Evolutionary conservation across 2,888 invertebrate species (phyloP).

Genomic region (Ochropleura plecta): DNA sequence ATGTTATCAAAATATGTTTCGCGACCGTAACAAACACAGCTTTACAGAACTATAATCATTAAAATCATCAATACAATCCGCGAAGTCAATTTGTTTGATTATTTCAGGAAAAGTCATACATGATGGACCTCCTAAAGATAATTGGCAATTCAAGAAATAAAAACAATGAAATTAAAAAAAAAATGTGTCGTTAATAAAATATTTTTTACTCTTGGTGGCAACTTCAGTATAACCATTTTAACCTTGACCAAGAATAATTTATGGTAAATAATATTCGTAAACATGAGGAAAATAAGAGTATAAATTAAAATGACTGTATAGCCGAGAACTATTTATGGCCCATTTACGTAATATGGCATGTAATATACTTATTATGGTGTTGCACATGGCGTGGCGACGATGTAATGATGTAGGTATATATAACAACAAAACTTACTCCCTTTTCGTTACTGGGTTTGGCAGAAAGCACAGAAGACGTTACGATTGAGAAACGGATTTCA

Average conservation of each 20-base stretch:
- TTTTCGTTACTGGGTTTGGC: not conserved
- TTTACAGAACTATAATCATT: too few species aligned
- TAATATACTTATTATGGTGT: not conserved
- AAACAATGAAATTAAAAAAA: too few species aligned
- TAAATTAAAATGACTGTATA: not conserved
- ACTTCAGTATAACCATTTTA: not conserved
- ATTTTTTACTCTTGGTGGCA: not conserved
- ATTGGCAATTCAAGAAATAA: too few species aligned
- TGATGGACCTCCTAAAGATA: too few species aligned
- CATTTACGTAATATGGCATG: not conserved
- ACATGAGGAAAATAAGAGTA: slow-evolving; percentile 13
- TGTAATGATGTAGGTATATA: not conserved
- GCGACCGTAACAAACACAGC: too few species aligned
- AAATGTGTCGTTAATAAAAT: too few species aligned
- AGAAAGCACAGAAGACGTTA: not conserved
- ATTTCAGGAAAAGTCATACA: too few species aligned
- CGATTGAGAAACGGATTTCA: not conserved
- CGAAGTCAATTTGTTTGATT: too few species aligned
- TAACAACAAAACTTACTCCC: not conserved
- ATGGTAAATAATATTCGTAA: not conserved
- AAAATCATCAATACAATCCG: too few species aligned
- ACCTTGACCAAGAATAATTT: not conserved
- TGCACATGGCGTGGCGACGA: not conserved
- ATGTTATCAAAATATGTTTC: not conserved
- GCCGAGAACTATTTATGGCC: not conserved